A percentile compares a stretch with the other conserved stretches of the same genome.
Evolutionary conservation across 1,140 invertebrate genomes (phyloP).

Genomic region (Brachionus manjavacas): DNA sequence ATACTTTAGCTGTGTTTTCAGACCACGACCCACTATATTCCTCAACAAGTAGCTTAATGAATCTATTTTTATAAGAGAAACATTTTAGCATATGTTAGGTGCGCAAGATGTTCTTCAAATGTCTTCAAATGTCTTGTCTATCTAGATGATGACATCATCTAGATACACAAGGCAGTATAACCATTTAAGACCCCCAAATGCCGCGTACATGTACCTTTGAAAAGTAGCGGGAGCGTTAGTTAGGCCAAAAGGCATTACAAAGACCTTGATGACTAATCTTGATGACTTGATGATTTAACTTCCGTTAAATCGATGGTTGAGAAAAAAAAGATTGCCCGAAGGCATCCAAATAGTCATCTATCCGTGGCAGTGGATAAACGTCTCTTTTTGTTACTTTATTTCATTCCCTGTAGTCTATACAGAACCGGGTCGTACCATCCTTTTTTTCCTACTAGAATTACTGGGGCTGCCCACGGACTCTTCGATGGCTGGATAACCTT

Average conservation of each 20-base stretch:
- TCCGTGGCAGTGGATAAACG: constrained; percentile 4
- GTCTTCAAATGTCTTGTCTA: too few relatives aligned
- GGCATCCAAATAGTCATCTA: background rate
- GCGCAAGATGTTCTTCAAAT: background rate
- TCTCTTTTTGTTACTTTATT: constrained; percentile 25
- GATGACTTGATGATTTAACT: background rate
- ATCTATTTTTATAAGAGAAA: too few relatives aligned
- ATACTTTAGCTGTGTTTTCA: too few relatives aligned
- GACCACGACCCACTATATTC: too few relatives aligned
- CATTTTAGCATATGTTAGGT: too few relatives aligned
- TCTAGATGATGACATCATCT: background rate
- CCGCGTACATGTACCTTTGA: background rate
- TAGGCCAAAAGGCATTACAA: constrained; percentile 32
- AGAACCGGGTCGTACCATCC: background rate
- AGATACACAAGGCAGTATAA: background rate
- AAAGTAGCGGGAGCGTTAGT: background rate
- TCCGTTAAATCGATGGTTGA: constrained; percentile 23
- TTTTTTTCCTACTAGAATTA: background rate
- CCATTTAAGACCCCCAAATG: background rate
- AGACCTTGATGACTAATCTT: background rate
- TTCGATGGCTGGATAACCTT: background rate
- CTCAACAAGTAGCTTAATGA: too few relatives aligned
- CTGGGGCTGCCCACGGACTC: background rate
- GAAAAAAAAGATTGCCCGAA: background rate
- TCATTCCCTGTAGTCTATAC: constrained; percentile 32